These are phyloP conservation scores for Drosophila guanche DNA, from an alignment of 1,140 invertebrate genomes.

Conservation along the genomic window DNA sequence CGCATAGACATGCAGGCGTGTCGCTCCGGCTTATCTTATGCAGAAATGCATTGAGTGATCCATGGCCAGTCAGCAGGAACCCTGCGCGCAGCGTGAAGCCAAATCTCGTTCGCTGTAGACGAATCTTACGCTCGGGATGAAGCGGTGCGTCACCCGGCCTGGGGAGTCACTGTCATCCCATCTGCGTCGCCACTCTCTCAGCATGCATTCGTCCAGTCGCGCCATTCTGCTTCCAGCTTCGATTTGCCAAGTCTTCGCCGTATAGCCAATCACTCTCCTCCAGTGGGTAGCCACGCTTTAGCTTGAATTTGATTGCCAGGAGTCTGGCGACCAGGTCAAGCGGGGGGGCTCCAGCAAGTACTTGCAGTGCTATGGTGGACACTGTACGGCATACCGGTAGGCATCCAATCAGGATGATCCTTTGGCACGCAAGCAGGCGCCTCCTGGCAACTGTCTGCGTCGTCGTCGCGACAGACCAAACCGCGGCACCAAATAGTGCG, in stretches of 20 bases:
- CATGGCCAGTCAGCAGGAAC: conserved; percentile 35
- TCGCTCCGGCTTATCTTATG: no score
- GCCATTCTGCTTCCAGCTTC: conserved; percentile 2
- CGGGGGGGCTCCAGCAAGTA: no score
- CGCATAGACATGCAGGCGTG: not conserved
- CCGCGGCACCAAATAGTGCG: conserved; percentile 11
- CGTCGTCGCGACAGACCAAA: conserved; percentile 3
- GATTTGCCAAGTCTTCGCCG: not conserved
- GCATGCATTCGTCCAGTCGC: conserved; percentile 6
- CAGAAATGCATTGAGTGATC: conserved; percentile 34
- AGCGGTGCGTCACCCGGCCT: conserved; percentile 6
- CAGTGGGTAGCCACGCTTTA: not conserved
- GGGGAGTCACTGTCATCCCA: conserved; percentile 15
- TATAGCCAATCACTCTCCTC: not conserved
- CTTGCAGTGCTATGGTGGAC: conserved; percentile 38
- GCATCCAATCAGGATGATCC: conserved; percentile 45
- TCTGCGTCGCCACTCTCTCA: conserved; percentile 9
- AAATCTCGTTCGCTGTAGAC: conserved; percentile 1
- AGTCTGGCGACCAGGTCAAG: no score
- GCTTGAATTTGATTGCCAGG: not conserved
- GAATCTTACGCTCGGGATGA: conserved; percentile 15
- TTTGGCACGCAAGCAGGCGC: conserved; percentile 47
- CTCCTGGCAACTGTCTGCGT: not conserved
- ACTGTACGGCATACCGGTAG: conserved; percentile 50
- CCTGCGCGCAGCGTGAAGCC: conserved; percentile 14